Evolutionary conservation across 2,888 invertebrate genomes (phyloP).

Genomic region (Calameuta idolon): DNA sequence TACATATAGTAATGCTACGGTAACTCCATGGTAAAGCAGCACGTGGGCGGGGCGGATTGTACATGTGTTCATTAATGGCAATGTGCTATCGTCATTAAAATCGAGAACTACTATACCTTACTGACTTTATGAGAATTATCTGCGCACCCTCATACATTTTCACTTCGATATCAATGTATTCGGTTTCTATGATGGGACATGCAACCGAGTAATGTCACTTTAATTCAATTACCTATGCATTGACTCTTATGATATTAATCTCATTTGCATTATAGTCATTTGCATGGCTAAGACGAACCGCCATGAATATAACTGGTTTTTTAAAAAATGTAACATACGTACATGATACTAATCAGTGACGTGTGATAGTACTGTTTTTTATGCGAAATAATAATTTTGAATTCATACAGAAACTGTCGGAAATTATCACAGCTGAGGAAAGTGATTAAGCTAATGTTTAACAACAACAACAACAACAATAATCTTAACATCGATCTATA

Average conservation of each 20-base stretch:
- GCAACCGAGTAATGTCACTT: background rate
- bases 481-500: background rate
- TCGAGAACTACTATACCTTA: constrained; percentile 15
- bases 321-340: background rate
- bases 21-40: constrained; percentile 31
- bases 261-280: background rate
- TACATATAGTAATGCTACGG: constrained; percentile 23
- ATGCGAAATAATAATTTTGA: background rate
- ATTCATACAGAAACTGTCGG: background rate
- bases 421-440: background rate
- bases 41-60: constrained; percentile 46
- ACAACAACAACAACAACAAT: background rate
- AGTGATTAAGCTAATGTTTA: background rate
- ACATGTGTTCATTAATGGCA: constrained; percentile 44
- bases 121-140: background rate
- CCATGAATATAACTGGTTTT: background rate
- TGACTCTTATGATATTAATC: background rate
- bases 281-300: background rate
- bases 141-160: background rate
- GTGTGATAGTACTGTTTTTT: background rate
- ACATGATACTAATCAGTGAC: background rate
- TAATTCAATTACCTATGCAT: background rate
- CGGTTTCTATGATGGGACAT: background rate
- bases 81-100: constrained; percentile 21
- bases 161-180: background rate